phyloP scores from a whole-genome alignment of 2,888 invertebrate species.

The Icerya purchasi region DNA sequence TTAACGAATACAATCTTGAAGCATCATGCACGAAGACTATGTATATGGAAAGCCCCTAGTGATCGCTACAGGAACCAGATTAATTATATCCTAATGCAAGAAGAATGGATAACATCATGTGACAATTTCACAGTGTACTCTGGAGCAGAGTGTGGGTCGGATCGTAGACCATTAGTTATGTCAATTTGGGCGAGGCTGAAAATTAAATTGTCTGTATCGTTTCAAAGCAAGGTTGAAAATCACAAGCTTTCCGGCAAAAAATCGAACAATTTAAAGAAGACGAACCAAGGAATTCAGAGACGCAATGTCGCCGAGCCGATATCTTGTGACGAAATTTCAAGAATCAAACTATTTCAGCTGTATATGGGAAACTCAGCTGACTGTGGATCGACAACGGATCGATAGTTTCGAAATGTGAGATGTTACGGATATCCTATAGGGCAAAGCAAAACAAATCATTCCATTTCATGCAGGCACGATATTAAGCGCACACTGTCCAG shows the following conservation, averaged over 20 bases:
- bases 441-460: no score
- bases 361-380: neutral
- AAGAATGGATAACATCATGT: neutral
- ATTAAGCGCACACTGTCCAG: no score
- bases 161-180: neutral
- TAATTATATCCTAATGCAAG: neutral
- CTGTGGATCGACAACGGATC: no score
- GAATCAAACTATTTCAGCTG: neutral
- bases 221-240: neutral
- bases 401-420: no score
- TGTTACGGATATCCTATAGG: no score
- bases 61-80: neutral
- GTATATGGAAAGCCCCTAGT: neutral
- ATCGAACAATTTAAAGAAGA: neutral
- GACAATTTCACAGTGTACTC: neutral
- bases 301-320: neutral
- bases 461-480: no score
- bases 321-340: neutral
- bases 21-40: neutral
- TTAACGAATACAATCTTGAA: neutral
- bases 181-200: neutral
- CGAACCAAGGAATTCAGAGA: neutral
- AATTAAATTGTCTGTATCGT: neutral
- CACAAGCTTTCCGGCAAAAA: neutral
- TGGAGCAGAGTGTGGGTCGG: neutral